Conservation (phyloP, 2,888 invertebrate genomes). For the Drosophila silvestris region DNA sequence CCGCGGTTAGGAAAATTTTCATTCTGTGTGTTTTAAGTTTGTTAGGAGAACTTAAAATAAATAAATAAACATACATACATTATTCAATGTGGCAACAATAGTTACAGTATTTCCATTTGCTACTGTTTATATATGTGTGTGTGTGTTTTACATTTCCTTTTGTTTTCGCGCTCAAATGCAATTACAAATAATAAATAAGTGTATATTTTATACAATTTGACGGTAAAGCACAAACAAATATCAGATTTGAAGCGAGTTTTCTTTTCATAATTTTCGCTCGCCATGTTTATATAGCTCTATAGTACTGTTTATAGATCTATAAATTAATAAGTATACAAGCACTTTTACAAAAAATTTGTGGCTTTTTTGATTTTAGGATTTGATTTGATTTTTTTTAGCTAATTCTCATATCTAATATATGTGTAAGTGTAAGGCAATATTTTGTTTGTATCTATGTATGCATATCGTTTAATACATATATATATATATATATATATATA, state of each 20-base stretch:
- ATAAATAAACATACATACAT: conserved; percentile 72
- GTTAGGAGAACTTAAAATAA: conserved; percentile 76
- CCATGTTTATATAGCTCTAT: conserved; percentile 12
- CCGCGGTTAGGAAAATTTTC: conserved; percentile 64
- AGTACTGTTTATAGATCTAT: conserved; percentile 16
- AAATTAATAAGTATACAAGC: conserved; percentile 52
- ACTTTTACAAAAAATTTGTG: conserved; percentile 47
- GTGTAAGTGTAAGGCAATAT: conserved; percentile 71
- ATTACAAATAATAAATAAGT: conserved; percentile 72
- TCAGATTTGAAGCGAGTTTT: conserved; percentile 37
- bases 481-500: conserved; percentile 22
- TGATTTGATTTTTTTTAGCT: conserved; percentile 54
- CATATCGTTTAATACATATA: conserved; percentile 40
- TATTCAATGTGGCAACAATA: conserved; percentile 76
- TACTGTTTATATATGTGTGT: conserved; percentile 16
- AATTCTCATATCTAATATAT: conserved; percentile 63
- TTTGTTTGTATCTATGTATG: conserved; percentile 57
- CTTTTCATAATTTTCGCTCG: conserved; percentile 13
- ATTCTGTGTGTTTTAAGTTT: conserved; percentile 24
- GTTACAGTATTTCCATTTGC: conserved; percentile 60
- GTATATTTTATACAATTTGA: conserved; percentile 66
- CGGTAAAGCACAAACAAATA: conserved; percentile 60
- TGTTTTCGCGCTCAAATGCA: conserved; percentile 69
- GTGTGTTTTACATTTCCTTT: conserved; percentile 22
- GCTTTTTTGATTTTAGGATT: conserved; percentile 46